A percentile compares a stretch with the other conserved stretches of the same genome.
Evolutionary conservation across 2,888 invertebrate genomes (phyloP).

Genomic region (Idaea aversata): DNA sequence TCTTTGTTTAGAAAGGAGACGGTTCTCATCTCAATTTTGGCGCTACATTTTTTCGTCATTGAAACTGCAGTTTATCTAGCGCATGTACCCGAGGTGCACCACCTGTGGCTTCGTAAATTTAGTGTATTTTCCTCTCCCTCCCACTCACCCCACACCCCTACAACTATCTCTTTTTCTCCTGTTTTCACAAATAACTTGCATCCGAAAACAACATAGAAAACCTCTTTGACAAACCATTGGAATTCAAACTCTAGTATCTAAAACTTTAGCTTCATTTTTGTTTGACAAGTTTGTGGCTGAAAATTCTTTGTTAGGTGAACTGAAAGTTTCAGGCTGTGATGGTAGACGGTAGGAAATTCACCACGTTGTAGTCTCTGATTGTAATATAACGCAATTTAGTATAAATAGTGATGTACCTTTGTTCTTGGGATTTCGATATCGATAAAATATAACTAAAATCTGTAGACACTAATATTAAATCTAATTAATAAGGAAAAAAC

Average conservation of each 20-base stretch:
- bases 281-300: conserved; percentile 29
- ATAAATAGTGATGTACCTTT: conserved; percentile 58
- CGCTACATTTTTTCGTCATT: neutral
- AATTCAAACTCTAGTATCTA: conserved; percentile 37
- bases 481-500: no score
- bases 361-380: conserved; percentile 69
- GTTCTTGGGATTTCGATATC: conserved; percentile 13
- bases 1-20: no score
- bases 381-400: conserved; percentile 76
- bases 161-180: conserved; percentile 55
- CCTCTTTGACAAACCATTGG: conserved; percentile 32
- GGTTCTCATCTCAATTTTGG: no score
- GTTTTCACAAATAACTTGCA: conserved; percentile 80
- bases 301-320: conserved; percentile 61
- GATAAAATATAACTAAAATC: conserved; percentile 22
- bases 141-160: conserved; percentile 34
- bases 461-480: no score
- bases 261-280: conserved; percentile 38
- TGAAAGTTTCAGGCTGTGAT: conserved; percentile 63
- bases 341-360: conserved; percentile 58
- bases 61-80: conserved; percentile 27
- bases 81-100: conserved; percentile 73
- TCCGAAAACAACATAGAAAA: conserved; percentile 79
- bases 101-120: conserved; percentile 80
- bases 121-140: conserved; percentile 62